Percentiles rank a stretch among this genome's conserved stretches.
These are phyloP conservation scores for Malaclemys terrapin DNA, from an alignment of 2,113 vertebrate species.

Conservation along the genomic window DNA sequence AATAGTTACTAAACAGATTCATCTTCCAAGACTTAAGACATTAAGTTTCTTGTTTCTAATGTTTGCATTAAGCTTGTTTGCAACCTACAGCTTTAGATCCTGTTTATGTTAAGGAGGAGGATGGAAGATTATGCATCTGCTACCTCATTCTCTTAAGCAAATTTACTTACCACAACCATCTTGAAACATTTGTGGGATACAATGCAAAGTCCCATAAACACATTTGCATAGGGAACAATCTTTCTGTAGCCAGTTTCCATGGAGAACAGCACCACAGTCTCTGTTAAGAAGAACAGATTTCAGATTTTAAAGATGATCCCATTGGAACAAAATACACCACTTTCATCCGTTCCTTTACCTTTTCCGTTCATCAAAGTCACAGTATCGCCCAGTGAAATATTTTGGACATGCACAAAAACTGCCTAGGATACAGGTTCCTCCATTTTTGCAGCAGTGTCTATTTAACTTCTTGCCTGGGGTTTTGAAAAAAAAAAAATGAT, in stretches of 20 bases:
- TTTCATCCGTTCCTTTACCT: fast-evolving
- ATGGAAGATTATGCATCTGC: not conserved
- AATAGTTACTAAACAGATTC: not conserved
- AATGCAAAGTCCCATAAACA: not conserved
- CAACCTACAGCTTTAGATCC: not conserved
- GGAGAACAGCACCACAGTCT: fast-evolving
- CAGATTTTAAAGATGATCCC: not conserved
- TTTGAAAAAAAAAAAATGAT: not conserved
- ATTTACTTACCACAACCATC: not conserved
- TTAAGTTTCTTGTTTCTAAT: not conserved
- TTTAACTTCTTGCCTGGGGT: not conserved
- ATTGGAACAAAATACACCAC: not conserved
- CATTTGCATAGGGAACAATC: not conserved
- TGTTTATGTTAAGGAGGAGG: not conserved
- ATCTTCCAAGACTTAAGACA: not conserved
- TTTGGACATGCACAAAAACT: not conserved
- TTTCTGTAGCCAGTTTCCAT: not conserved
- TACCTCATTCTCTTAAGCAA: not conserved
- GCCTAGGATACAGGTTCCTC: not conserved
- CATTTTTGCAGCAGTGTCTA: not conserved
- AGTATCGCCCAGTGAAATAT: not conserved
- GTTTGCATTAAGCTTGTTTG: not conserved
- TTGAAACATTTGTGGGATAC: not conserved
- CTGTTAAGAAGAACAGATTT: not conserved
- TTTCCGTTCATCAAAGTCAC: not conserved